phyloP scores from a whole-genome alignment of 2,797 vertebrate species.

The Tenualosa thibaudeaui region DNA sequence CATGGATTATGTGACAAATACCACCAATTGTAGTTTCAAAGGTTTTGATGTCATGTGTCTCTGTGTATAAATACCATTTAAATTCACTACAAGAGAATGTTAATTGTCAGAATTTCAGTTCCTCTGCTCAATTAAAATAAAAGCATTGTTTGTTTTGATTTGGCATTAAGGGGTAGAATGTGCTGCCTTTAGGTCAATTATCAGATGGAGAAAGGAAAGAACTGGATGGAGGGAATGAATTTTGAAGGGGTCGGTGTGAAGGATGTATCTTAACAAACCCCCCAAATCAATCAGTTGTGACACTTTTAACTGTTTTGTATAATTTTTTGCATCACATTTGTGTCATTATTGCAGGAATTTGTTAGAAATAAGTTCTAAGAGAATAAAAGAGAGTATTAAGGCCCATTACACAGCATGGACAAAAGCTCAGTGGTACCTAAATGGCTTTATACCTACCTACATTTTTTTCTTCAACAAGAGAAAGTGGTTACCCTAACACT shows the following conservation, averaged over 20 bases:
- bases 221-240: conserved; percentile 75
- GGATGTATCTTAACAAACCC: conserved; percentile 77
- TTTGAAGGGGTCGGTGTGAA: conserved; percentile 80
- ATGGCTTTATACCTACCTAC: no score
- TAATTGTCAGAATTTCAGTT: conserved; percentile 74
- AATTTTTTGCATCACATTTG: no score
- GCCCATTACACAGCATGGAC: not conserved
- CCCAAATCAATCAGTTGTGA: conserved; percentile 62
- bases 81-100: conserved; percentile 75
- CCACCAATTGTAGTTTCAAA: conserved; percentile 76
- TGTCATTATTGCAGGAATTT: not conserved
- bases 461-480: no score
- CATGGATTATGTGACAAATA: conserved; percentile 84
- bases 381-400: not conserved
- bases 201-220: conserved; percentile 35
- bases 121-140: conserved; percentile 80
- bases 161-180: conserved; percentile 77
- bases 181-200: conserved; percentile 73
- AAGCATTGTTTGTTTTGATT: conserved; percentile 77
- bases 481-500: no score
- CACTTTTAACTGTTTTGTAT: conserved; percentile 62
- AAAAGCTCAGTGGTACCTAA: no score
- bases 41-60: conserved; percentile 79
- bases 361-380: not conserved
- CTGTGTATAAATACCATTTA: conserved; percentile 79